Percentiles rank a stretch among this genome's conserved stretches.
Conservation (phyloP, 1,140 invertebrate species). For the Amyelois transitella region DNA sequence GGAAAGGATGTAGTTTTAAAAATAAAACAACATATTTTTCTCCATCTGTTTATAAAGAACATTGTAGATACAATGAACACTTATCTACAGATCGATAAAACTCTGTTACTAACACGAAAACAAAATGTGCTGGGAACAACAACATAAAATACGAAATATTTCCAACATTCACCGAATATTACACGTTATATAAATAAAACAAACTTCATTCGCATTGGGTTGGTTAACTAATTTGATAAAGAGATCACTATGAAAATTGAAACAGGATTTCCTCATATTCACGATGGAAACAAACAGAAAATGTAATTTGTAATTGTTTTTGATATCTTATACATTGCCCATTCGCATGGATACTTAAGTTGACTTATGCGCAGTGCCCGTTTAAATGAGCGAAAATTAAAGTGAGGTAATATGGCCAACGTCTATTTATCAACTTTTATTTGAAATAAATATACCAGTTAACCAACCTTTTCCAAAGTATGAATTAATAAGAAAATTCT, state of each 20-base stretch:
- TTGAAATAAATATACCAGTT: not conserved
- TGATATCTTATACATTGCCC: too few relatives aligned
- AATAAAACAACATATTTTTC: slow-evolving; percentile 12
- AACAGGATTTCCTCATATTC: too few relatives aligned
- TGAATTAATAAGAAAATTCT: not conserved
- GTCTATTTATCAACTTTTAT: too few relatives aligned
- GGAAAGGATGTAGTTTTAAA: too few relatives aligned
- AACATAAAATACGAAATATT: slow-evolving; percentile 55
- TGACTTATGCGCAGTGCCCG: too few relatives aligned
- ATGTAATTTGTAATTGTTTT: too few relatives aligned
- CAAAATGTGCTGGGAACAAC: slow-evolving; percentile 60
- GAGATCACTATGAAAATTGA: not conserved
- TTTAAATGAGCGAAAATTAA: too few relatives aligned
- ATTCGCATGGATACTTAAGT: too few relatives aligned
- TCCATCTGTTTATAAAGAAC: slow-evolving; percentile 67
- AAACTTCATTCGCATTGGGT: not conserved
- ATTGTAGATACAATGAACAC: slow-evolving; percentile 56
- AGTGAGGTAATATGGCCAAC: too few relatives aligned
- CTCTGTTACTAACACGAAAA: slow-evolving; percentile 66
- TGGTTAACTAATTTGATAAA: not conserved
- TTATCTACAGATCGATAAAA: slow-evolving; percentile 61
- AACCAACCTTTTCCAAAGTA: not conserved
- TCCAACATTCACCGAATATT: slow-evolving; percentile 16
- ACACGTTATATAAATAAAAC: slow-evolving; percentile 5
- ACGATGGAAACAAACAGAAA: too few relatives aligned